Evolutionary conservation across 2,888 invertebrate genomes (phyloP).

Genomic region (Balanococcus diminutus): DNA sequence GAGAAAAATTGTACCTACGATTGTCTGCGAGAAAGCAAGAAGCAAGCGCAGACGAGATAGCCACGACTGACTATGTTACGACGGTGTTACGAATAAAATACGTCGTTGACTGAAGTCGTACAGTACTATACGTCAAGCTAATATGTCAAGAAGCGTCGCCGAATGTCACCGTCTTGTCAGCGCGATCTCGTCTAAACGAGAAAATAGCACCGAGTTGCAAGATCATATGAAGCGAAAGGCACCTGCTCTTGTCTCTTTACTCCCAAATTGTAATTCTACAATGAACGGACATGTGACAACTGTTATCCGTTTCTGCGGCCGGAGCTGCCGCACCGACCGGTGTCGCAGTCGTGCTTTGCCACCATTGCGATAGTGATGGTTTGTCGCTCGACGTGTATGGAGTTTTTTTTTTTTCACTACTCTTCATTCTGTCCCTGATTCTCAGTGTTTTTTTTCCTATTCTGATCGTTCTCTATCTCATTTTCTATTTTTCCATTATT

Average conservation of each 20-base stretch:
- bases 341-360: not conserved
- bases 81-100: slow-evolving; percentile 36
- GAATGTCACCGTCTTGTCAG: slow-evolving; percentile 47
- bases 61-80: not conserved
- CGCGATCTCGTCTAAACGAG: slow-evolving; percentile 45
- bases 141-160: slow-evolving; percentile 51
- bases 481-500: not conserved
- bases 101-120: slow-evolving; percentile 40
- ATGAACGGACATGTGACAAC: slow-evolving; percentile 53
- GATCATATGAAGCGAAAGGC: slow-evolving; percentile 50
- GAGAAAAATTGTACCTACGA: slow-evolving; percentile 7
- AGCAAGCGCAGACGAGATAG: not conserved
- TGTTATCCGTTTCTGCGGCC: slow-evolving; percentile 44
- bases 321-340: not conserved
- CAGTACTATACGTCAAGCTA: slow-evolving; percentile 42
- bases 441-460: not conserved
- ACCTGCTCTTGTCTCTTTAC: slow-evolving; percentile 49
- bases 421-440: no score
- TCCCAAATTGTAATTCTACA: slow-evolving; percentile 49
- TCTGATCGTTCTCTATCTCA: not conserved
- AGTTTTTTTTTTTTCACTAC: not conserved
- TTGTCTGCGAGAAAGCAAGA: not conserved
- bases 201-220: slow-evolving; percentile 47
- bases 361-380: not conserved
- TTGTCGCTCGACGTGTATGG: slow-evolving; percentile 7